Evolutionary conservation across 2,888 invertebrate genomes (phyloP).

Genomic region (Clitarchus hookeri): DNA sequence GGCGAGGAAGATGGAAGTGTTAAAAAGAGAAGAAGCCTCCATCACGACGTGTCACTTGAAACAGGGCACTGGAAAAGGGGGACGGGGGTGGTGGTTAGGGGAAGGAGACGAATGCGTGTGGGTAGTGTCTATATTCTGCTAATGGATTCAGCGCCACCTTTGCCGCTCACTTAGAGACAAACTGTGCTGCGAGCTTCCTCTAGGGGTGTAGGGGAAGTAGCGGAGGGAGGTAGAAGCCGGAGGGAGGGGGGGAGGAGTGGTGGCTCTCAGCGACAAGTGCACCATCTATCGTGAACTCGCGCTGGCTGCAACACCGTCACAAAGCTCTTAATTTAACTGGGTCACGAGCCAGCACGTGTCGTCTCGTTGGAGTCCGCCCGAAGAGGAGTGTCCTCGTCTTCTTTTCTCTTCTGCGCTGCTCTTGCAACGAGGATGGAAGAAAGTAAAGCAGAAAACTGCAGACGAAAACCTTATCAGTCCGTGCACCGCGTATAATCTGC

Average conservation of each 20-base stretch:
- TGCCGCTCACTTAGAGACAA: slow-evolving; percentile 32
- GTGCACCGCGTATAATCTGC: too few relatives aligned
- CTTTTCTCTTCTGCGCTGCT: too few relatives aligned
- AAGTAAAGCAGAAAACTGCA: too few relatives aligned
- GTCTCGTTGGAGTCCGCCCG: too few relatives aligned
- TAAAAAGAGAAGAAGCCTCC: slow-evolving; percentile 14
- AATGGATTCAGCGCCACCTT: slow-evolving; percentile 32
- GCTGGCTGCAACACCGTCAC: slow-evolving; percentile 6
- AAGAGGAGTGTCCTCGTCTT: too few relatives aligned
- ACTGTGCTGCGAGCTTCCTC: background rate
- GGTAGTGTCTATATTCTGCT: slow-evolving; percentile 31
- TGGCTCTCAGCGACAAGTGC: background rate
- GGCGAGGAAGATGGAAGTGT: background rate
- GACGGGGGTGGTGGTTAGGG: too few relatives aligned
- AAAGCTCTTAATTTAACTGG: background rate
- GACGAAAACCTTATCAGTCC: too few relatives aligned
- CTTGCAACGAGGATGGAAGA: too few relatives aligned
- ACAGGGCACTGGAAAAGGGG: background rate
- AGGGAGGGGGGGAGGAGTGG: background rate
- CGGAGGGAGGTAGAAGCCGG: too few relatives aligned
- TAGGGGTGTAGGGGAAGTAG: background rate
- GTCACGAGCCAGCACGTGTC: background rate
- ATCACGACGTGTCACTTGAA: background rate
- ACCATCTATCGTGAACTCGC: background rate
- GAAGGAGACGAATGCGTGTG: background rate